Evolutionary conservation across 2,797 vertebrate species (phyloP), one percentile per base, ranked within the genome.

Genomic region (Saxicola maurus): DNA sequence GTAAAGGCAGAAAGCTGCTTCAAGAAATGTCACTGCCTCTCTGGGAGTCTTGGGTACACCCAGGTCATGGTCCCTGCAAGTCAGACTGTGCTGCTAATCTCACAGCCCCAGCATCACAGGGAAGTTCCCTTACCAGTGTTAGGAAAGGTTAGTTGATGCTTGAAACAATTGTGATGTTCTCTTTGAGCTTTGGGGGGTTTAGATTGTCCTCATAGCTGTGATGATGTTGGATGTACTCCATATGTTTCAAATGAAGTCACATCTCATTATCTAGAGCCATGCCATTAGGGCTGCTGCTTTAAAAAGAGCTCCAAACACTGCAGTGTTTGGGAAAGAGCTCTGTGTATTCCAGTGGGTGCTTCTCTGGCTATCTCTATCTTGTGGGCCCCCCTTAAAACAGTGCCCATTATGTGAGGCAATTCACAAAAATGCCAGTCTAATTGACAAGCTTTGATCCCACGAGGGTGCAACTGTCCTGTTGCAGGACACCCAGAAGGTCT

Each of bases 1-100:
- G 69, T 45, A 76, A 83, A 84, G 42, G 65, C 55, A 92, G 82
- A 77, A 94, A 93, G 91, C 89, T 74, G 65, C 78, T 79, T 74
- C 71, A 59, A 67, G 57, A 67, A 59, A 68, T 59, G 82, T 65
- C 62, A n/a, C 51, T 57, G 52, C 42, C 65, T 83, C 86, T 33
- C 55, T 48, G 66, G 77, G 86, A 87, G 72, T 57, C 71, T 82
- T 3, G 0, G 21, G 48, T 80, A 33, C 45, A 28, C 33, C 12
- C 40, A 48, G 77, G 69, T 81, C 20, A 0, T 35, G 56, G 51
- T 81, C 46, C 35, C 55, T 33, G 62, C 2, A 5, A 61, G 60
- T 40, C 56, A 68, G 71, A 27, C 14, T 17, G 52, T 51, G 31
- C 56, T 52, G 75, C 67, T 56, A 45, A 84, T 84, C 45, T 78